phyloP scores from a whole-genome alignment of 2,888 invertebrate genomes.

The Chalcis sispes region DNA sequence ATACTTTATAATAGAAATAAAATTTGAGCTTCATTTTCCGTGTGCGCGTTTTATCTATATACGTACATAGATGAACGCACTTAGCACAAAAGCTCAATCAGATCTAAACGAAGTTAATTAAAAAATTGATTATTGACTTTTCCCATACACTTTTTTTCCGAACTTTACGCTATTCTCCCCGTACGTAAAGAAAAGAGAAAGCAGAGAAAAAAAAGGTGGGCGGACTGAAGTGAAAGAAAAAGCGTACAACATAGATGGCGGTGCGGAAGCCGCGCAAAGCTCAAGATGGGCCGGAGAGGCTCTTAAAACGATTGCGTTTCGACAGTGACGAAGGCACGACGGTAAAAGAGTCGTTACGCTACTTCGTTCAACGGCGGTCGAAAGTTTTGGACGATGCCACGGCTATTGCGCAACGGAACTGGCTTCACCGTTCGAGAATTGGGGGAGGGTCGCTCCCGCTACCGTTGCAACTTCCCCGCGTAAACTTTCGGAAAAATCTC shows the following conservation, averaged over 20 bases:
- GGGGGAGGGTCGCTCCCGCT: slow-evolving; percentile 10
- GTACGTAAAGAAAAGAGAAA: neutral
- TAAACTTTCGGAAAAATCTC: slow-evolving; percentile 47
- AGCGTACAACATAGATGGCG: neutral
- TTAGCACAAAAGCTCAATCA: too few species aligned
- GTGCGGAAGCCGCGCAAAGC: slow-evolving; percentile 10
- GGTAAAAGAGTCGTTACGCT: slow-evolving; percentile 65
- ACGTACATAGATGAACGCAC: too few species aligned
- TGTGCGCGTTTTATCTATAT: too few species aligned
- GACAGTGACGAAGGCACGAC: slow-evolving; percentile 60
- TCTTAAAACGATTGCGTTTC: slow-evolving; percentile 64
- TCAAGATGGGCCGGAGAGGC: slow-evolving; percentile 44
- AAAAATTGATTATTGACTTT: slow-evolving; percentile 16
- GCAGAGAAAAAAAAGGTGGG: neutral
- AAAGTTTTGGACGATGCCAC: slow-evolving; percentile 46
- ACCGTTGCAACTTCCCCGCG: slow-evolving; percentile 21
- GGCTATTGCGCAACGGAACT: slow-evolving; percentile 40
- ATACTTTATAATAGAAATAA: too few species aligned
- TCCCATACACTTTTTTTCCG: slow-evolving; percentile 1
- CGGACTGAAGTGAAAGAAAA: neutral
- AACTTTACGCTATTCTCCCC: neutral
- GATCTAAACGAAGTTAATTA: slow-evolving; percentile 18
- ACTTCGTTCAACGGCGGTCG: slow-evolving; percentile 29
- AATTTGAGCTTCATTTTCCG: too few species aligned
- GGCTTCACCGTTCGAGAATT: slow-evolving; percentile 29